phyloP scores from a whole-genome alignment of 2,113 vertebrate species.

The Salvelinus namaycush region DNA sequence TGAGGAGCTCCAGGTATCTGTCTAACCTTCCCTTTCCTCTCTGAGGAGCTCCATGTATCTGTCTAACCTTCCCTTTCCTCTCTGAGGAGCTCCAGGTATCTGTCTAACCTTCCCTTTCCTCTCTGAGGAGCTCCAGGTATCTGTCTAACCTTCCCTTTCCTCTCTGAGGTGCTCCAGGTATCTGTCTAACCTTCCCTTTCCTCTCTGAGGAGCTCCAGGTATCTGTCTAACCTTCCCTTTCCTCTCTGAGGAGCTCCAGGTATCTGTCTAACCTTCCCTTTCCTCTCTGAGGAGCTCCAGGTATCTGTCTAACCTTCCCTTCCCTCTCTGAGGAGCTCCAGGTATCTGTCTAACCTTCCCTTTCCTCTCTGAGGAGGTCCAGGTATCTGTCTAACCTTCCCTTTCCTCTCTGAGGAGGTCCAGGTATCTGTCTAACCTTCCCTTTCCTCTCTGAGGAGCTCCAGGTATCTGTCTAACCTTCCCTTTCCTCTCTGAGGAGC shows the following conservation, averaged over 20 bases:
- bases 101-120: background rate
- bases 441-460: too few species aligned
- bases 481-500: too few species aligned
- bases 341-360: background rate
- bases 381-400: conserved; percentile 1
- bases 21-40: too few species aligned
- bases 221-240: conserved; percentile 10
- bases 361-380: background rate
- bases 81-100: too few species aligned
- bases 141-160: too few species aligned
- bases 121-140: background rate
- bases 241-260: background rate
- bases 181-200: too few species aligned
- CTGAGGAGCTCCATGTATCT: too few species aligned
- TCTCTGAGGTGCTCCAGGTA: too few species aligned
- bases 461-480: too few species aligned
- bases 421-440: too few species aligned
- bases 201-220: conserved; percentile 4
- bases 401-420: conserved; percentile 2
- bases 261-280: background rate
- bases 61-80: too few species aligned
- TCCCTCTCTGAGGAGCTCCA: background rate
- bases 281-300: background rate
- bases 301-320: background rate
- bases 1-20: too few species aligned